Evolutionary conservation across 2,113 vertebrate genomes (phyloP).

Genomic region (Reinhardtius hippoglossoides): DNA sequence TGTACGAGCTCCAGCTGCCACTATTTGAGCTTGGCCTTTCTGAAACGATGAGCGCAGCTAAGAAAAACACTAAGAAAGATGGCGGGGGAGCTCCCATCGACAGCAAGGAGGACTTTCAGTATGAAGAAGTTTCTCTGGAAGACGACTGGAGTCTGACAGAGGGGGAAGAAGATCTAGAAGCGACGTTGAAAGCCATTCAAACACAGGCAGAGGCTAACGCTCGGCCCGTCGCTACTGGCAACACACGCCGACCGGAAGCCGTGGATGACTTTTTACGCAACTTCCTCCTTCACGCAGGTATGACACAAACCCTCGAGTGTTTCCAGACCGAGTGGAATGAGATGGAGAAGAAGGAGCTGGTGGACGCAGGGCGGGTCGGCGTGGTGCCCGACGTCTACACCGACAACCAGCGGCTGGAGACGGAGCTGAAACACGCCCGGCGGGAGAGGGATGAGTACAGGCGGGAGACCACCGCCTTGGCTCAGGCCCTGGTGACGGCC

Average conservation of each 20-base stretch:
- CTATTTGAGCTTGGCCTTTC: too few relatives aligned
- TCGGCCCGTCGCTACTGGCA: neutral
- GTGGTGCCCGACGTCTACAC: slow-evolving; percentile 80
- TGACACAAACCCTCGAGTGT: slow-evolving; percentile 90
- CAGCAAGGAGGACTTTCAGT: slow-evolving; percentile 79
- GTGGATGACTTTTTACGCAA: slow-evolving; percentile 90
- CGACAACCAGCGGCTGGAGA: slow-evolving; percentile 83
- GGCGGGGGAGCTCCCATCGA: too few relatives aligned
- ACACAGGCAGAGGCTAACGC: slow-evolving; percentile 71
- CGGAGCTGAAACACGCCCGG: slow-evolving; percentile 80
- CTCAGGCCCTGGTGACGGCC: slow-evolving; percentile 81
- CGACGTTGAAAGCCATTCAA: slow-evolving; percentile 76
- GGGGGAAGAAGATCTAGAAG: slow-evolving; percentile 86
- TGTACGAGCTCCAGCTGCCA: too few relatives aligned
- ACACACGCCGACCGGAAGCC: slow-evolving; percentile 66
- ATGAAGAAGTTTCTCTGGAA: slow-evolving; percentile 83
- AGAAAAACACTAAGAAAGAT: neutral
- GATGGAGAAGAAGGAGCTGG: slow-evolving; percentile 76
- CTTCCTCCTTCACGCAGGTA: slow-evolving; percentile 89
- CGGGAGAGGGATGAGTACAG: slow-evolving; percentile 82
- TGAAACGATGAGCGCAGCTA: slow-evolving; percentile 10
- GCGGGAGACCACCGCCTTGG: slow-evolving; percentile 75
- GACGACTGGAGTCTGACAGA: slow-evolving; percentile 80
- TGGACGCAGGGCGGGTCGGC: slow-evolving; percentile 34
- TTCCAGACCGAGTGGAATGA: slow-evolving; percentile 95